These are phyloP conservation scores for Trichoplusia ni DNA, from an alignment of 1,140 invertebrate genomes.

Conservation along the genomic window DNA sequence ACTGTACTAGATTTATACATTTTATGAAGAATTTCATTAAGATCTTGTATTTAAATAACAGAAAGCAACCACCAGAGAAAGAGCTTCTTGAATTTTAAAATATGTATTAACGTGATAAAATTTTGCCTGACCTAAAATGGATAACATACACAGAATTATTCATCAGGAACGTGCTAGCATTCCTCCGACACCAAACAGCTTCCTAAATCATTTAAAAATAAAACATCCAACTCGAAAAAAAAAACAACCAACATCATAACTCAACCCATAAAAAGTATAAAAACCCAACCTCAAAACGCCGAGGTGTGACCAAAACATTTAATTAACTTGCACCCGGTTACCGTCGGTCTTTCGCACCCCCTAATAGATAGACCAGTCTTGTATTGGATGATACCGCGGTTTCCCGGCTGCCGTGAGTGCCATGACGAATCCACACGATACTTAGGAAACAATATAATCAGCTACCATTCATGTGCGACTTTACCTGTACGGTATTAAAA, in stretches of 20 bases:
- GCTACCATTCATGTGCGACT: conserved; percentile 67
- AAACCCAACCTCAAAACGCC: conserved; percentile 5
- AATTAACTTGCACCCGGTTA: conserved; percentile 34
- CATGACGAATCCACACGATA: conserved; percentile 67
- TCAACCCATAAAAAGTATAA: not conserved
- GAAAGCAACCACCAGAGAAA: no score
- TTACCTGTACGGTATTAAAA: conserved; percentile 67
- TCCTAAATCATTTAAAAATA: not conserved
- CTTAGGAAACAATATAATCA: conserved; percentile 78
- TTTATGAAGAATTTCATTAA: no score
- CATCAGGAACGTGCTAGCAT: no score
- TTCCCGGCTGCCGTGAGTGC: conserved; percentile 77
- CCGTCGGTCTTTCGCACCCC: conserved; percentile 56
- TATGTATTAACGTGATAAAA: no score
- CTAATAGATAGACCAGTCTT: conserved; percentile 63
- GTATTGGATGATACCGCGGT: conserved; percentile 63
- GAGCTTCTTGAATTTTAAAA: no score
- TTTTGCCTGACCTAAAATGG: no score
- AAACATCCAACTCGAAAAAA: not conserved
- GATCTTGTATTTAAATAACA: no score
- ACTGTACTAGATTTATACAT: no score
- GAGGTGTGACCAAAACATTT: conserved; percentile 37
- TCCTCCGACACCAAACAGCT: not conserved
- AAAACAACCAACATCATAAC: conserved; percentile 13
- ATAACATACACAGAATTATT: not conserved